Conservation (phyloP, 2,888 invertebrate genomes). For the Carcina quercana region DNA sequence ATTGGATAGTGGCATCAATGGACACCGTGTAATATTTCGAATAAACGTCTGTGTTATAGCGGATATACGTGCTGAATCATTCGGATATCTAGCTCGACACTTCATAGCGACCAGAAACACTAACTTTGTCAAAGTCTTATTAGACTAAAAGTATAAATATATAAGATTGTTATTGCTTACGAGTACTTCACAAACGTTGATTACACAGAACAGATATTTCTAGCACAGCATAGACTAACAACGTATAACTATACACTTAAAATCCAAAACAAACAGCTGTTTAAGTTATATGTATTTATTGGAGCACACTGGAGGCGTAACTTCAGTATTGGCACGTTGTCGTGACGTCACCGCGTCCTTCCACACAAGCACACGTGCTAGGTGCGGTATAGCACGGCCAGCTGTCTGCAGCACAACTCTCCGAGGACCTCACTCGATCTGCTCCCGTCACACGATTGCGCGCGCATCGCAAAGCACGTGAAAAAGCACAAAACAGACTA, state of each 20-base stretch:
- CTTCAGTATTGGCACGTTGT: too few species aligned
- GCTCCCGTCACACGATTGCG: constrained; percentile 31
- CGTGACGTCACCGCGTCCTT: constrained; percentile 23
- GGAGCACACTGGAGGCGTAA: not conserved
- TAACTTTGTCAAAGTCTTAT: too few species aligned
- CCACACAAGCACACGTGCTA: constrained; percentile 16
- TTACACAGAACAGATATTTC: too few species aligned
- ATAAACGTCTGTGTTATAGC: constrained; percentile 32
- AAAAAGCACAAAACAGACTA: constrained; percentile 42
- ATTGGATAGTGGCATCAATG: constrained; percentile 29
- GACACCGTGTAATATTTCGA: constrained; percentile 13
- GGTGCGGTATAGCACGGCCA: constrained; percentile 29
- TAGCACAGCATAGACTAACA: too few species aligned
- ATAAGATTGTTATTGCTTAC: too few species aligned
- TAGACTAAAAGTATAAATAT: too few species aligned
- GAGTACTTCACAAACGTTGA: too few species aligned
- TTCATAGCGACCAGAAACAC: too few species aligned
- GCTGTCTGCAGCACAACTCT: constrained; percentile 20
- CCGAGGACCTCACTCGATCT: constrained; percentile 13
- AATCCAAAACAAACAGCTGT: not conserved
- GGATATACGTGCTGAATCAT: constrained; percentile 1
- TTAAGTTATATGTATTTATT: not conserved
- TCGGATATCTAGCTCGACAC: too few species aligned
- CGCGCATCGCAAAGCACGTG: constrained; percentile 47
- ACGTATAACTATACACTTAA: constrained; percentile 3